Conservation (phyloP, 2,888 invertebrate species). For the Stomorhina lunata region DNA sequence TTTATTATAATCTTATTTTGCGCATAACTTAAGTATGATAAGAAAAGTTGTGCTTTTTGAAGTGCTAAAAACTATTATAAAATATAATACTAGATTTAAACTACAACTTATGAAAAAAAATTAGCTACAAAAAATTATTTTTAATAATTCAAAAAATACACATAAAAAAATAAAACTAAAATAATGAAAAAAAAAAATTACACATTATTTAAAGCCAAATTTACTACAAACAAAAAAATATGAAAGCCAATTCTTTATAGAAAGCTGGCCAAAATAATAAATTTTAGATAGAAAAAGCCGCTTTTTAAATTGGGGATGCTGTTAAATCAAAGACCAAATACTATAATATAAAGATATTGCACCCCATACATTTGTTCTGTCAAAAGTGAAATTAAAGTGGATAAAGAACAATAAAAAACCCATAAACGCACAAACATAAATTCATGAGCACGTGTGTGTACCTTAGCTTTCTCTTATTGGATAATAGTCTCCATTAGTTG, state of each 20-base stretch:
- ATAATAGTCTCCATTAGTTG: no score
- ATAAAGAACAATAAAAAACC: not conserved
- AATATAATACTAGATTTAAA: not conserved
- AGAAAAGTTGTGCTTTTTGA: no score
- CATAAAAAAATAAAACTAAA: not conserved
- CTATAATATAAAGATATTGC: constrained; percentile 28
- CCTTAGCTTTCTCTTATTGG: no score
- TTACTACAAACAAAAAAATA: constrained; percentile 45
- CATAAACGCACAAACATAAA: not conserved
- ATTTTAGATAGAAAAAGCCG: constrained; percentile 25
- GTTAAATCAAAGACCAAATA: constrained; percentile 32
- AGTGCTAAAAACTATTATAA: no score
- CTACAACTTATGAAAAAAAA: not conserved
- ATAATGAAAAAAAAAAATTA: constrained; percentile 24
- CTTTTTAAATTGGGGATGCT: constrained; percentile 52
- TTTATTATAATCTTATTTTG: no score
- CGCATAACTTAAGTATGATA: no score
- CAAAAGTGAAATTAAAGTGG: no score
- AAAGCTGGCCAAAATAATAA: constrained; percentile 40
- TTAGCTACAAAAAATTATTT: no score
- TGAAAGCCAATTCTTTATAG: constrained; percentile 54
- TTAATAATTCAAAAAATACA: not conserved
- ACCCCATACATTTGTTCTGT: no score
- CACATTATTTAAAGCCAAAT: constrained; percentile 57
- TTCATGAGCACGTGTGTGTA: no score